Conservation (phyloP, 1,140 invertebrate species). For the Brachionus manjavacas region DNA sequence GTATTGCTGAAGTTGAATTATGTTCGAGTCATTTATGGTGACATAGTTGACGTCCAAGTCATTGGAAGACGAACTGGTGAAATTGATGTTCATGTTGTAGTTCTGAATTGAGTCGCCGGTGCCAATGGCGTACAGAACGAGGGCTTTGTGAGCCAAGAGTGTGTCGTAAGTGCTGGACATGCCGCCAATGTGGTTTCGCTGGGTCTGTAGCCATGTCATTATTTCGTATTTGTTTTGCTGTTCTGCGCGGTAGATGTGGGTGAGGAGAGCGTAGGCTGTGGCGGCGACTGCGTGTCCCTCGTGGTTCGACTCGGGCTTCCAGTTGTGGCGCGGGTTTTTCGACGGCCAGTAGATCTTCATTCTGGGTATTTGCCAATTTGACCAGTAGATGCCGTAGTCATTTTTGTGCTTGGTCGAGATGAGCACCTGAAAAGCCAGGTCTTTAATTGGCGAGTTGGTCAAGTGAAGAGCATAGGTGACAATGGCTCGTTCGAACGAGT, state of each 20-base stretch:
- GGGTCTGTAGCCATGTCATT: slow-evolving; percentile 85
- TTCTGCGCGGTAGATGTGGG: slow-evolving; percentile 62
- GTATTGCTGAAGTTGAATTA: not conserved
- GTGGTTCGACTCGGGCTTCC: slow-evolving; percentile 70
- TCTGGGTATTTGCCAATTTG: slow-evolving; percentile 10
- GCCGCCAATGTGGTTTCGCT: slow-evolving; percentile 81
- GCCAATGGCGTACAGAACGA: slow-evolving; percentile 11
- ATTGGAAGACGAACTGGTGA: slow-evolving; percentile 25
- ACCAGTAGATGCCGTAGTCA: slow-evolving; percentile 39
- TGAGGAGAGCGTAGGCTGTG: slow-evolving; percentile 82
- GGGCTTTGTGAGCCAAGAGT: slow-evolving; percentile 56
- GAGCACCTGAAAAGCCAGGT: slow-evolving; percentile 73
- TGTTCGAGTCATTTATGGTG: not conserved
- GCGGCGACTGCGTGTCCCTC: slow-evolving; percentile 86
- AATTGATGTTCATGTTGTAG: slow-evolving; percentile 35
- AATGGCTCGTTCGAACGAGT: slow-evolving; percentile 77
- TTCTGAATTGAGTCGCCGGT: slow-evolving; percentile 1
- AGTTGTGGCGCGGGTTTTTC: slow-evolving; percentile 73
- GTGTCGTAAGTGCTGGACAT: slow-evolving; percentile 90
- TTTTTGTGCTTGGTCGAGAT: slow-evolving; percentile 53
- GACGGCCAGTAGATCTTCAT: slow-evolving; percentile 77
- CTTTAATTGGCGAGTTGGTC: slow-evolving; percentile 71
- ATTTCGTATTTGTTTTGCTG: slow-evolving; percentile 66
- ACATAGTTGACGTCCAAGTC: not conserved
- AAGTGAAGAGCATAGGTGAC: slow-evolving; percentile 78